phyloP scores from a whole-genome alignment of 1,140 invertebrate species.

The Goniozus legneri region DNA sequence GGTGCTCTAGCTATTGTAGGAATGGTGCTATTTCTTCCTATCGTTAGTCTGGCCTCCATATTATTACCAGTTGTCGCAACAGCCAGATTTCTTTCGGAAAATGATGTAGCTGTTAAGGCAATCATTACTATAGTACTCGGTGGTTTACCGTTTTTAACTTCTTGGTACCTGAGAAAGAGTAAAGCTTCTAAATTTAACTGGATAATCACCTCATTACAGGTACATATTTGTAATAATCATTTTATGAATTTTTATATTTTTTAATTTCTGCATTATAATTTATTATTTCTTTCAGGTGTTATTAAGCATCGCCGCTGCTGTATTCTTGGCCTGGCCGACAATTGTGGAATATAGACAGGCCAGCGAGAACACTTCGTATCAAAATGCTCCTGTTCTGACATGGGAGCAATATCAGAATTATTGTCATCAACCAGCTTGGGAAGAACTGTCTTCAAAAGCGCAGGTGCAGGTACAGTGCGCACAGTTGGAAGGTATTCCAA shows the following conservation, averaged over 20 bases:
- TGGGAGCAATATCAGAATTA: conserved; percentile 73
- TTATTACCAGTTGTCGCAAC: conserved; percentile 70
- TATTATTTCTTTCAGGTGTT: conserved; percentile 27
- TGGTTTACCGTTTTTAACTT: conserved; percentile 57
- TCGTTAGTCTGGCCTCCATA: conserved; percentile 71
- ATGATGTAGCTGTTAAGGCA: conserved; percentile 61
- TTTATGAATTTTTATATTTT: too few species aligned
- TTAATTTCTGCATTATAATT: not conserved
- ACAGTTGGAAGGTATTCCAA: conserved; percentile 61
- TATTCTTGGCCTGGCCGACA: conserved; percentile 53
- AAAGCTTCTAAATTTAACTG: conserved; percentile 55
- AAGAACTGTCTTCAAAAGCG: conserved; percentile 62
- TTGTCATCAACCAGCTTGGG: conserved; percentile 67
- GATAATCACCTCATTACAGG: conserved; percentile 65
- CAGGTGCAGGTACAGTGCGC: conserved; percentile 67
- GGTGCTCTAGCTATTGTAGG: conserved; percentile 74
- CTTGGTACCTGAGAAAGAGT: conserved; percentile 64
- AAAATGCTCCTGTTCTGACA: conserved; percentile 40
- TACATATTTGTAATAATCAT: conserved; percentile 30
- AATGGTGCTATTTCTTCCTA: conserved; percentile 70
- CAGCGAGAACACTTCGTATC: conserved; percentile 22
- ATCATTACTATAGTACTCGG: conserved; percentile 57
- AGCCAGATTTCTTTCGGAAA: conserved; percentile 66
- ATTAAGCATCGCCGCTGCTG: conserved; percentile 43
- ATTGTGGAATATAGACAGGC: conserved; percentile 46